Percentiles rank a stretch among this genome's conserved stretches.
These are phyloP conservation scores for Megamerina dolium DNA, from an alignment of 2,888 invertebrate genomes.

Conservation along the genomic window DNA sequence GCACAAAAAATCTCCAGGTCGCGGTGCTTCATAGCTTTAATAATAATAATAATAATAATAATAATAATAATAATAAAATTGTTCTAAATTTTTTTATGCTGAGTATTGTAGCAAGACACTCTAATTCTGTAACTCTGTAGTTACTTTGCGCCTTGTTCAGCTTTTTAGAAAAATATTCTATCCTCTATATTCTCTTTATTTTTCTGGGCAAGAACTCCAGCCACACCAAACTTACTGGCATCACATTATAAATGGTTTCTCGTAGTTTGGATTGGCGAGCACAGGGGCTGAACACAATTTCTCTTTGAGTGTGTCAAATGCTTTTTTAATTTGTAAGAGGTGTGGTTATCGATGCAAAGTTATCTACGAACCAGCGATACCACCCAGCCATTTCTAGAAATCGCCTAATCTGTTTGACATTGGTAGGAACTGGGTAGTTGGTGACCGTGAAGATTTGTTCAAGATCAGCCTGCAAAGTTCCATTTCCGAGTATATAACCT, in stretches of 20 bases:
- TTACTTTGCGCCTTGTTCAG: too few species aligned
- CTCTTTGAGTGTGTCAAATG: background rate
- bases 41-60: too few species aligned
- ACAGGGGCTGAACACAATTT: background rate
- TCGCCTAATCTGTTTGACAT: conserved; percentile 4
- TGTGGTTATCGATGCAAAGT: conserved; percentile 3
- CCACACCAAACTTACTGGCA: background rate
- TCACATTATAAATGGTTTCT: background rate
- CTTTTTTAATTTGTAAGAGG: conserved; percentile 3
- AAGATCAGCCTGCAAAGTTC: conserved; percentile 4
- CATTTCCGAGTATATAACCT: conserved; percentile 8
- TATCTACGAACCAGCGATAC: conserved; percentile 11
- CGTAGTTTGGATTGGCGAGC: background rate
- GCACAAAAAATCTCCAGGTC: too few species aligned
- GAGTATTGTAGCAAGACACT: too few species aligned
- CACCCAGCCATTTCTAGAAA: conserved; percentile 7
- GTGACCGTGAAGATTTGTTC: conserved; percentile 5
- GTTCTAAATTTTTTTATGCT: too few species aligned
- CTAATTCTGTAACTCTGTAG: too few species aligned
- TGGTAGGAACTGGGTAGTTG: background rate
- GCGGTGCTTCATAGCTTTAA: too few species aligned
- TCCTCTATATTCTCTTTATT: background rate
- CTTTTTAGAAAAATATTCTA: too few species aligned
- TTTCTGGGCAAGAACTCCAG: background rate
- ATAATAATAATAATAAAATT: too few species aligned